These are phyloP conservation scores for Mustelus asterias DNA, from an alignment of 2,113 vertebrate species.

Conservation along the genomic window DNA sequence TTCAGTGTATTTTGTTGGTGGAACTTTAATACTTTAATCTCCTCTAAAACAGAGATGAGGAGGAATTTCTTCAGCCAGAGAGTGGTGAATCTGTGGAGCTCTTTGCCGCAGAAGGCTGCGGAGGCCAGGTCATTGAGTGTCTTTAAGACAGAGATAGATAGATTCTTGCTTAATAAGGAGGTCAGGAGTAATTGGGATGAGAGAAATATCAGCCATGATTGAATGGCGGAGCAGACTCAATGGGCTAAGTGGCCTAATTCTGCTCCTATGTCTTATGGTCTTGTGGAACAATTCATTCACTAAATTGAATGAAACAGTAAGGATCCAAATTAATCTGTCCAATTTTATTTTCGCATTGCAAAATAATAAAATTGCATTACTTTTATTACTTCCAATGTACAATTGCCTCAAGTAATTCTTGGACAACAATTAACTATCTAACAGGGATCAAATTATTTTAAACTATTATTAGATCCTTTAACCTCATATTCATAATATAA, in stretches of 20 bases:
- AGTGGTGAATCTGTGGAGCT: too few species aligned
- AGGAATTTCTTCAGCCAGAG: too few species aligned
- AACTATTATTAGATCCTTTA: not conserved
- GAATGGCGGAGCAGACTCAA: too few species aligned
- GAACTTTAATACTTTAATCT: not conserved
- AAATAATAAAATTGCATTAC: not conserved
- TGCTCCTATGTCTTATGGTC: too few species aligned
- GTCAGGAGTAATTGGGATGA: too few species aligned
- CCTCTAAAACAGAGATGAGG: too few species aligned
- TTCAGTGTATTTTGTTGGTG: not conserved
- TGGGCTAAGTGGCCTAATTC: too few species aligned
- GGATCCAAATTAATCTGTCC: not conserved
- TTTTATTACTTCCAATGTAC: not conserved
- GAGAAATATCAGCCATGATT: too few species aligned
- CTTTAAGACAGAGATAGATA: too few species aligned
- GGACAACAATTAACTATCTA: not conserved
- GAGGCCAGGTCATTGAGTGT: too few species aligned
- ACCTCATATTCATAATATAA: not conserved
- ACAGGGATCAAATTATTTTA: not conserved
- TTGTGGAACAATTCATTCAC: conserved; percentile 11
- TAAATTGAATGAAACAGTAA: not conserved
- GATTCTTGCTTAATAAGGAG: too few species aligned
- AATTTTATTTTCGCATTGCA: not conserved
- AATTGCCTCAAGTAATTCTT: not conserved
- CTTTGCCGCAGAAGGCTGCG: too few species aligned